These are phyloP conservation scores for Eucidaris tribuloides DNA, from an alignment of 35 echinoderm and acorn worm species.

Conservation along the genomic window DNA sequence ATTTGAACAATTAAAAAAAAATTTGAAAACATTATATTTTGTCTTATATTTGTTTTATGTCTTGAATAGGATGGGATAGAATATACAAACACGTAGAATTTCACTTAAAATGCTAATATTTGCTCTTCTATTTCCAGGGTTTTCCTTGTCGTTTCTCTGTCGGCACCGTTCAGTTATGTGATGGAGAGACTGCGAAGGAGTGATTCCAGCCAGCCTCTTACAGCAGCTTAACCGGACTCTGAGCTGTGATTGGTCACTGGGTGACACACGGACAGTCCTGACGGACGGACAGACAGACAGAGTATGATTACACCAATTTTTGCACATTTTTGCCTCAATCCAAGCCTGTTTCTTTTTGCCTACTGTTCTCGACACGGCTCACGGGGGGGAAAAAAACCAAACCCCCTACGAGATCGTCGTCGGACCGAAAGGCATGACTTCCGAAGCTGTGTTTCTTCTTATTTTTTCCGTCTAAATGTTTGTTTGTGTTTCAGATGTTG, in stretches of 20 bases:
- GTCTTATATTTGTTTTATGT: too few species aligned
- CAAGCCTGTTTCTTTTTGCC: neutral
- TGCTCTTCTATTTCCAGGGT: too few species aligned
- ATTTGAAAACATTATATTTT: too few species aligned
- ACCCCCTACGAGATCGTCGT: too few species aligned
- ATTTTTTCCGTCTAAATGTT: neutral
- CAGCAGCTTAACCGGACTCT: conserved; percentile 97
- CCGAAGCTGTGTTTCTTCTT: neutral
- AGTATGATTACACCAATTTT: neutral
- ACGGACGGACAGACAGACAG: neutral
- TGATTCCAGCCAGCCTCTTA: conserved; percentile 84
- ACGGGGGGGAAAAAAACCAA: too few species aligned
- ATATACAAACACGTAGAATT: too few species aligned
- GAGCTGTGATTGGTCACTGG: neutral
- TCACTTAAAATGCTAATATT: too few species aligned
- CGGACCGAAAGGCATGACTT: too few species aligned
- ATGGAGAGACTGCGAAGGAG: conserved; percentile 88
- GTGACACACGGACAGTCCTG: neutral
- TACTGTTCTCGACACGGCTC: too few species aligned
- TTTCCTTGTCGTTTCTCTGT: conserved; percentile 96
- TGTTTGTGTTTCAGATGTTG: neutral
- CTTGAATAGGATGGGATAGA: too few species aligned
- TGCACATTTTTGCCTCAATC: neutral
- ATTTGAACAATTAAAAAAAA: too few species aligned
- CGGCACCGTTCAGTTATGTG: conserved; percentile 92